These are phyloP conservation scores for Varecia variegata DNA, from an alignment of 2,797 vertebrate genomes.

Conservation along the genomic window DNA sequence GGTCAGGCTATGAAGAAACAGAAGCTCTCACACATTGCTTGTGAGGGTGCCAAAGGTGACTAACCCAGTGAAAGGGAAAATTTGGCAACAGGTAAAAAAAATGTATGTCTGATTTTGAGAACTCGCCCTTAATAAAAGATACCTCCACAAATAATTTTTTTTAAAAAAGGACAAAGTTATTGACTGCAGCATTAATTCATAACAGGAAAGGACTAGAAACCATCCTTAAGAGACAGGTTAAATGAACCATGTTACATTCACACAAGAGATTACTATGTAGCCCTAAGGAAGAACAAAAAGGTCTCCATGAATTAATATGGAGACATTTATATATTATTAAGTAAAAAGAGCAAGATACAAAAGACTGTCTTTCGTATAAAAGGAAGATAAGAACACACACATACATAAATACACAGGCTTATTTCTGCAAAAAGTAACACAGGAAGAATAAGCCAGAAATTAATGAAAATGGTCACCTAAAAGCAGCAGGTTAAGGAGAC, in stretches of 20 bases:
- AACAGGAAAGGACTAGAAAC: background rate
- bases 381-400: background rate
- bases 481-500: background rate
- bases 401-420: background rate
- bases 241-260: background rate
- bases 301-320: background rate
- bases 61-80: background rate
- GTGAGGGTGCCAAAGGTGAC: background rate
- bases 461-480: background rate
- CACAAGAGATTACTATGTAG: fast-evolving
- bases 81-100: background rate
- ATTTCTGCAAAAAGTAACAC: background rate
- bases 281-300: background rate
- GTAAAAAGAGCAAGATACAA: background rate
- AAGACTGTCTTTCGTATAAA: background rate
- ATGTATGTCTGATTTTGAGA: background rate
- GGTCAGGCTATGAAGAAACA: background rate
- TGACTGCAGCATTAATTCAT: background rate
- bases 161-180: background rate
- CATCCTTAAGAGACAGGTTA: background rate
- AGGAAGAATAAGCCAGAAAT: background rate
- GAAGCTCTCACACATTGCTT: background rate
- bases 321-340: background rate
- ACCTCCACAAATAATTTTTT: background rate
- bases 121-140: background rate